Conservation (phyloP, 2,888 invertebrate species). For the Microdon myrmicae region DNA sequence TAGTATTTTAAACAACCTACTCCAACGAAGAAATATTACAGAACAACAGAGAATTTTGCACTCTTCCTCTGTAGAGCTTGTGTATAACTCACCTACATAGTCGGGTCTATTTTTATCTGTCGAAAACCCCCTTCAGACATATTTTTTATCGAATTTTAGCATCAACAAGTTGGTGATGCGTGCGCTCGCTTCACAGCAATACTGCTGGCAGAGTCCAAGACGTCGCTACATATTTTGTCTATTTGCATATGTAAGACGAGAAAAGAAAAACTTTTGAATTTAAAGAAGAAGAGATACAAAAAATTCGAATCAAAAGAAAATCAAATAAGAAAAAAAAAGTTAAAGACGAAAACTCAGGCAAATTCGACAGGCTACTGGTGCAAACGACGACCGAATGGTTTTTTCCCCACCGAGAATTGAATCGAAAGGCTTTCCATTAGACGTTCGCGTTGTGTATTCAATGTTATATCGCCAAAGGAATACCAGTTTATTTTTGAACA, state of each 20-base stretch:
- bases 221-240: conserved; percentile 2
- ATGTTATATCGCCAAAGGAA: conserved; percentile 22
- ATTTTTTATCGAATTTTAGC: conserved; percentile 35
- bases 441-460: conserved; percentile 15
- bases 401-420: conserved; percentile 20
- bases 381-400: conserved; percentile 13
- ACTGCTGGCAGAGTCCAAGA: conserved; percentile 1
- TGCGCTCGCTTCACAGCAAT: conserved; percentile 8
- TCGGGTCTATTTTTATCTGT: too few relatives aligned
- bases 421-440: conserved; percentile 22
- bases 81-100: too few relatives aligned
- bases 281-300: conserved; percentile 13
- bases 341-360: conserved; percentile 12
- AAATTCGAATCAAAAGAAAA: too few relatives aligned
- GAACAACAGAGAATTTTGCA: too few relatives aligned
- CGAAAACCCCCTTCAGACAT: too few relatives aligned
- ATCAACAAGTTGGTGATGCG: conserved; percentile 50
- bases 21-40: too few relatives aligned
- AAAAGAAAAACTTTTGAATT: conserved; percentile 27
- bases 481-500: conserved; percentile 46
- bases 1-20: too few relatives aligned
- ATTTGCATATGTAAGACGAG: conserved; percentile 20
- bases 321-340: too few relatives aligned
- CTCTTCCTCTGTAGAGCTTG: too few relatives aligned
- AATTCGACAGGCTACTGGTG: conserved; percentile 9